These are phyloP conservation scores for Aegotheles bennettii DNA, from an alignment of 2,113 vertebrate species.

Conservation along the genomic window DNA sequence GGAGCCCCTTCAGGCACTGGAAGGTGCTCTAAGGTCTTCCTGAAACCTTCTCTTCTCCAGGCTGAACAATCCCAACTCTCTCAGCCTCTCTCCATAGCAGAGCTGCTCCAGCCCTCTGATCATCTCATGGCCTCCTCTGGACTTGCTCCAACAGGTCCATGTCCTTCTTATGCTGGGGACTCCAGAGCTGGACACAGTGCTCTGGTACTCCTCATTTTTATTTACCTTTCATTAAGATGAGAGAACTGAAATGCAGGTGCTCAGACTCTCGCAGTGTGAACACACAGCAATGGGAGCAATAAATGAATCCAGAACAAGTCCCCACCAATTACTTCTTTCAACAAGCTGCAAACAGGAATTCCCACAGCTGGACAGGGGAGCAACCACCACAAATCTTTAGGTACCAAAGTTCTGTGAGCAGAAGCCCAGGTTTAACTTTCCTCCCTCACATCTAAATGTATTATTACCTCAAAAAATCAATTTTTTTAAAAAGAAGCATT, in stretches of 20 bases:
- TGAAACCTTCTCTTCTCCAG: too few species aligned
- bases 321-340: not conserved
- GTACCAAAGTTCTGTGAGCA: not conserved
- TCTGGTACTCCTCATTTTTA: not conserved
- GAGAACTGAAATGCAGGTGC: not conserved
- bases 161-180: too few species aligned
- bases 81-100: too few species aligned
- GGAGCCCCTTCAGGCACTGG: too few species aligned
- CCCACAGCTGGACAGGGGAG: not conserved
- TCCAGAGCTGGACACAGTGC: too few species aligned
- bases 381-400: not conserved
- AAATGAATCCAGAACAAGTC: not conserved
- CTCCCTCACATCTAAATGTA: not conserved
- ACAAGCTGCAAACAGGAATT: not conserved
- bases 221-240: not conserved
- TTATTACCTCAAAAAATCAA: not conserved
- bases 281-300: accelerated
- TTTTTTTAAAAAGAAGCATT: not conserved
- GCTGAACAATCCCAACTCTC: too few species aligned
- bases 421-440: not conserved
- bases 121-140: too few species aligned
- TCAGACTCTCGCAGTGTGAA: accelerated
- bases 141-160: too few species aligned
- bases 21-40: too few species aligned
- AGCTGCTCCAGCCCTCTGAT: too few species aligned